phyloP scores from a whole-genome alignment of 64 coral and sea anemone genomes.

The Montipora capricornis region DNA sequence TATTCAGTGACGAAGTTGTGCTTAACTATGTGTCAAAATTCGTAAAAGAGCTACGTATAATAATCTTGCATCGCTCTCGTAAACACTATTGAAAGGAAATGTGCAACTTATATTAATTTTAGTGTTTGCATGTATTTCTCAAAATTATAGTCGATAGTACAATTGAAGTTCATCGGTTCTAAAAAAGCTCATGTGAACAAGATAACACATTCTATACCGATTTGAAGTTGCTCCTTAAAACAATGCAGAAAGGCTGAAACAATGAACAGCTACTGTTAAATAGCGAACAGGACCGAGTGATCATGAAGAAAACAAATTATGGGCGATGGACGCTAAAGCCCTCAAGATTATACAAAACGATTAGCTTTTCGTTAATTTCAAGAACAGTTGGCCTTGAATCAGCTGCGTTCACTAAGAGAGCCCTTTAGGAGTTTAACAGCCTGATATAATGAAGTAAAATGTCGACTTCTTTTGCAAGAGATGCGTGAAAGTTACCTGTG shows the following conservation, averaged over 20 bases:
- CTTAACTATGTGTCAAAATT: neutral
- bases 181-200: too few relatives aligned
- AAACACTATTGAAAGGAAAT: neutral
- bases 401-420: neutral
- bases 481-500: conserved; percentile 13
- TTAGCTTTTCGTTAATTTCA: neutral
- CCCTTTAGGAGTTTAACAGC: too few relatives aligned
- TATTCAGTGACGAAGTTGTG: neutral
- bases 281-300: neutral
- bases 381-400: neutral
- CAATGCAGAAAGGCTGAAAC: neutral
- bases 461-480: neutral
- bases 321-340: neutral
- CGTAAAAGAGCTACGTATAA: neutral
- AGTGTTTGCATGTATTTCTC: too few relatives aligned
- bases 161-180: too few relatives aligned
- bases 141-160: too few relatives aligned
- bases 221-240: too few relatives aligned
- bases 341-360: neutral
- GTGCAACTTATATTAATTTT: neutral
- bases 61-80: too few relatives aligned
- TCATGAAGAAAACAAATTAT: neutral
- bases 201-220: too few relatives aligned
- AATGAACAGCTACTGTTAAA: neutral
- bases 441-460: neutral